Percentiles rank a stretch among this genome's conserved stretches.
Conservation (phyloP, 2,113 vertebrate species). For the Saimiri boliviensis region DNA sequence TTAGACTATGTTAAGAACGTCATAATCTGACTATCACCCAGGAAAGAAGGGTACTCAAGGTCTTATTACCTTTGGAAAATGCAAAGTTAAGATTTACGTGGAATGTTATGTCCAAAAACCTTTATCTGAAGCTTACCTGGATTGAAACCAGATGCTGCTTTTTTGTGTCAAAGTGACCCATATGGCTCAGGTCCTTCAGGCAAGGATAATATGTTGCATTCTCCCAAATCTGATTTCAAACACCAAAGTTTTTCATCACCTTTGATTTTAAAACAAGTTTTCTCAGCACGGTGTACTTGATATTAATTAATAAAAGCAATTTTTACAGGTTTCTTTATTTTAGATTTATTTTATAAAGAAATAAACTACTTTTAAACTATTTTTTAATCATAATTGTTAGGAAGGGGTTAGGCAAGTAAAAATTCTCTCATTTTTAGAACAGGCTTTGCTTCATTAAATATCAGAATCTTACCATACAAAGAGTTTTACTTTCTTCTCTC, state of each 20-base stretch:
- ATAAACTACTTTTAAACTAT: not conserved
- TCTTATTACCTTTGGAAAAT: not conserved
- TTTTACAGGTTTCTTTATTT: not conserved
- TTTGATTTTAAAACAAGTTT: not conserved
- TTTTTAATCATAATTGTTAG: not conserved
- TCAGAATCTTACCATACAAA: not conserved
- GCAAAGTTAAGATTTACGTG: not conserved
- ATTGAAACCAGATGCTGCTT: not conserved
- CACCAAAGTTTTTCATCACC: not conserved
- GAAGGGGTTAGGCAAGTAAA: not conserved
- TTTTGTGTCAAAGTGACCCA: slow-evolving; percentile 1
- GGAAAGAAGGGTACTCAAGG: not conserved
- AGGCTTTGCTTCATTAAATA: not conserved
- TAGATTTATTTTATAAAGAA: not conserved
- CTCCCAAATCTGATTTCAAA: not conserved
- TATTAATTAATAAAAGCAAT: not conserved
- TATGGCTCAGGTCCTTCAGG: not conserved
- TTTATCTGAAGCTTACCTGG: not conserved
- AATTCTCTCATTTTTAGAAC: not conserved
- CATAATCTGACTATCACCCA: not conserved
- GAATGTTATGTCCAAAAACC: not conserved
- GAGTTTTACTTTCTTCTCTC: not conserved
- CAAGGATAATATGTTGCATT: not conserved
- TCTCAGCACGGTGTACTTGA: not conserved
- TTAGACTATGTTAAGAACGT: not conserved